phyloP scores from a whole-genome alignment of 2,113 vertebrate genomes.

The Zosterops lateralis region DNA sequence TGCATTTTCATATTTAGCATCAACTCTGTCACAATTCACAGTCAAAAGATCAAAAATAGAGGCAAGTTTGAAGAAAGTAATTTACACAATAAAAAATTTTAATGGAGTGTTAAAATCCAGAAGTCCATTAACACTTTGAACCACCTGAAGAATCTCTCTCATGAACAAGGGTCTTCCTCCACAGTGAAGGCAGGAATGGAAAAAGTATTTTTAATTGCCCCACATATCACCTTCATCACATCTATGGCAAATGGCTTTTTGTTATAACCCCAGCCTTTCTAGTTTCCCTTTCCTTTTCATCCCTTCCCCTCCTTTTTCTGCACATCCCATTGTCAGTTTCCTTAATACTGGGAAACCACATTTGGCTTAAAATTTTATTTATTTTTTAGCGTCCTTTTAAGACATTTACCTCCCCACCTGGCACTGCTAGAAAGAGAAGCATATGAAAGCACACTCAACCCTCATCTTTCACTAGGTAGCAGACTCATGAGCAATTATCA shows the following conservation, averaged over 20 bases:
- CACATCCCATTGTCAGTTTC: background rate
- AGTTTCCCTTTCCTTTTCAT: background rate
- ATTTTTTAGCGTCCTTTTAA: background rate
- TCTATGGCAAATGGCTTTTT: background rate
- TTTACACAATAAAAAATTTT: background rate
- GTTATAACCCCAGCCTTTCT: background rate
- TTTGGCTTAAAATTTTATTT: background rate
- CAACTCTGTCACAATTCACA: background rate
- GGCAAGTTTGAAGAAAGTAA: background rate
- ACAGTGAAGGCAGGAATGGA: background rate
- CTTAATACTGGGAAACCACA: background rate
- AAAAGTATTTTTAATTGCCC: background rate
- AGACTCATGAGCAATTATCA: background rate
- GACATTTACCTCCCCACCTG: background rate
- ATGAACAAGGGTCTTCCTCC: background rate
- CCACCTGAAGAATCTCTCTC: background rate
- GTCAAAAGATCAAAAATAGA: background rate
- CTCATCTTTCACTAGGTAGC: background rate
- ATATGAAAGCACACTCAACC: background rate
- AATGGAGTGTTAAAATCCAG: background rate
- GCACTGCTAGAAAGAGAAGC: background rate
- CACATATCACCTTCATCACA: background rate
- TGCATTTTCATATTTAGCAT: background rate
- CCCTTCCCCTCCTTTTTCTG: background rate
- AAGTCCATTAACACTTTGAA: background rate